These are phyloP conservation scores for Ochropacha duplaris DNA, from an alignment of 2,888 invertebrate species.

Conservation along the genomic window DNA sequence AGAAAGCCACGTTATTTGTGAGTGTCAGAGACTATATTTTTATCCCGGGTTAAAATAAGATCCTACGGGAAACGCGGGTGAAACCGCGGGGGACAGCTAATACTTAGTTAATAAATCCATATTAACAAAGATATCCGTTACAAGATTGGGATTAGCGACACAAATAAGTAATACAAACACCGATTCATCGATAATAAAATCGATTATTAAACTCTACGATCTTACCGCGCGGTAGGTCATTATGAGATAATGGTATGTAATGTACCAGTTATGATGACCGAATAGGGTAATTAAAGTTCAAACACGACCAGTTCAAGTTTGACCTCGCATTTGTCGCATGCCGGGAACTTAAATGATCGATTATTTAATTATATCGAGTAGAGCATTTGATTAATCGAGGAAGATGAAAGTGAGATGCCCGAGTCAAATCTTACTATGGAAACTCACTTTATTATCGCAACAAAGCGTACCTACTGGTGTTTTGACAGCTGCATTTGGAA, in stretches of 20 bases:
- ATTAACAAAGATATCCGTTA: too few relatives aligned
- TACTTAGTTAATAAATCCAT: neutral
- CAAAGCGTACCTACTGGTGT: too few relatives aligned
- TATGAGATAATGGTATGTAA: neutral
- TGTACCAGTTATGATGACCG: neutral
- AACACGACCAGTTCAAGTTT: constrained; percentile 1
- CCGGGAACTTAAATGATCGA: neutral
- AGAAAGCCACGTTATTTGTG: too few relatives aligned
- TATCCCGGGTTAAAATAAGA: too few relatives aligned
- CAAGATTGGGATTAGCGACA: too few relatives aligned
- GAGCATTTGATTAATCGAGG: too few relatives aligned
- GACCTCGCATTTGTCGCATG: constrained; percentile 4
- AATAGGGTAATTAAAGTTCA: neutral
- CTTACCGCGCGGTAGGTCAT: neutral
- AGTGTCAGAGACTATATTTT: too few relatives aligned
- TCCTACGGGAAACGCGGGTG: too few relatives aligned
- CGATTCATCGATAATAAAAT: neutral
- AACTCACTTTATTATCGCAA: too few relatives aligned
- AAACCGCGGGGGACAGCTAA: too few relatives aligned
- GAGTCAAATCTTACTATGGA: neutral
- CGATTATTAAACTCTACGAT: neutral
- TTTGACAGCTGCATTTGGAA: too few relatives aligned
- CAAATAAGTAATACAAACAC: neutral
- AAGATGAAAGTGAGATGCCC: too few relatives aligned
- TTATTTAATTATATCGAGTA: neutral